Evolutionary conservation across 2,888 invertebrate genomes (phyloP), one percentile per base, ranked within the genome.

Genomic region (Athetis lepigone): DNA sequence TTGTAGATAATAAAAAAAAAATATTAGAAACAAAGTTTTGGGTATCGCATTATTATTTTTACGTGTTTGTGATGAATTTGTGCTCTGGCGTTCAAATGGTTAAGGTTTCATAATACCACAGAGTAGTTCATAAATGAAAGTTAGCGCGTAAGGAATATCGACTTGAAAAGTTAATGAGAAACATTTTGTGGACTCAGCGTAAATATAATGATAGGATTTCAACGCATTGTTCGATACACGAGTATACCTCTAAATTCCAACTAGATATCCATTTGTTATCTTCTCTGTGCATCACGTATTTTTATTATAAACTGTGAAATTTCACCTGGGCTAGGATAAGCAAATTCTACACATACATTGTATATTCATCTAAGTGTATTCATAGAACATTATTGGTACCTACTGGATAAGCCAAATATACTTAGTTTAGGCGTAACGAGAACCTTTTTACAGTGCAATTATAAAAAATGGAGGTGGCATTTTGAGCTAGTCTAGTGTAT

Each of bases 111-210:
- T 19, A n/a, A 29, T 18, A 27, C 16, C 46, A 51, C 50, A 5
- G 64, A 55, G 36, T 40, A 13, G 27, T 19, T 45, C 55, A 45
- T 45, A 36, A 62, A 62, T 55, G 46, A 61, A 51, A 9, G 23
- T 25, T 21, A 33, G 4, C 13, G 13, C 13, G 33, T 11, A 5
- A 29, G 9, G 29, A 1, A 29, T 7, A 29, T 29, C 0, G 33
- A 33, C 33, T 11, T 29, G 29, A 2, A 29, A 29, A 29, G n/a
- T 13, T 42, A 6, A 13, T n/a, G 19, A n/a, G 8, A 9, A 9
- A 16, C 4, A 9, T 5, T 5, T 2, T 6, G 7, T 37, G 4
- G 2, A 7, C 6, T 16, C 2, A 9, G 16, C 0, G 6, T 37
- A 5, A n/a, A 37, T 37, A 7, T 37, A 7, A 33, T 33, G 13